Percentiles rank a stretch among this genome's conserved stretches.
phyloP scores from a whole-genome alignment of 2,888 invertebrate genomes.

The Sipha maydis region DNA sequence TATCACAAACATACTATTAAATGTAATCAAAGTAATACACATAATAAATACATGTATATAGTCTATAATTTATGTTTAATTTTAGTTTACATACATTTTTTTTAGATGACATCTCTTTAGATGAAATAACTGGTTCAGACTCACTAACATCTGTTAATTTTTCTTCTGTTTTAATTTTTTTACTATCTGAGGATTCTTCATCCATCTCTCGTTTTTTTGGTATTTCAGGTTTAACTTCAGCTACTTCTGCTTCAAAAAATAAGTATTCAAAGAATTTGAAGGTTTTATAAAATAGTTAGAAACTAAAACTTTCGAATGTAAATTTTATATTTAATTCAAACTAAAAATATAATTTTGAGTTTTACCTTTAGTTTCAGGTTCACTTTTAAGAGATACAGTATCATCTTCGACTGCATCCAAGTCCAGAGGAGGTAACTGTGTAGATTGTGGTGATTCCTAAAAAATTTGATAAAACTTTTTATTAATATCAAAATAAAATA shows the following conservation, averaged over 20 bases:
- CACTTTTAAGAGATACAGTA: conserved; percentile 84
- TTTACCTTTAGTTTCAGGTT: conserved; percentile 82
- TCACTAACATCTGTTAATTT: background rate
- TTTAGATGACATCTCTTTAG: conserved; percentile 37
- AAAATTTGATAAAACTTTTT: conserved; percentile 64
- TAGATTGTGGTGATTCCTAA: conserved; percentile 66
- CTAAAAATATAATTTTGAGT: background rate
- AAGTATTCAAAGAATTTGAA: conserved; percentile 66
- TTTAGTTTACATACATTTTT: conserved; percentile 51
- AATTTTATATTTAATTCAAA: background rate
- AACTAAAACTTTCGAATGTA: background rate
- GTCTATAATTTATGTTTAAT: background rate
- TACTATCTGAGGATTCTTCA: conserved; percentile 66
- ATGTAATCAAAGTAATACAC: too few relatives aligned
- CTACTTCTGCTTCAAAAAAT: conserved; percentile 12
- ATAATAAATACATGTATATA: too few relatives aligned
- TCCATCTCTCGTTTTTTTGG: conserved; percentile 66
- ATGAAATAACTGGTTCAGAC: conserved; percentile 5
- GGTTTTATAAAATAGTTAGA: background rate
- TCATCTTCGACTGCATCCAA: conserved; percentile 83
- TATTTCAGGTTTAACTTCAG: conserved; percentile 47
- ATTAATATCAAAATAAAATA: conserved; percentile 12
- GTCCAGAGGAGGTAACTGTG: conserved; percentile 82
- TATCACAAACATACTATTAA: too few relatives aligned
- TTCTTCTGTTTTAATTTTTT: conserved; percentile 59